Percentiles rank a stretch among this genome's conserved stretches.
phyloP scores from a whole-genome alignment of 2,113 vertebrate species.

The Phoxinus phoxinus region DNA sequence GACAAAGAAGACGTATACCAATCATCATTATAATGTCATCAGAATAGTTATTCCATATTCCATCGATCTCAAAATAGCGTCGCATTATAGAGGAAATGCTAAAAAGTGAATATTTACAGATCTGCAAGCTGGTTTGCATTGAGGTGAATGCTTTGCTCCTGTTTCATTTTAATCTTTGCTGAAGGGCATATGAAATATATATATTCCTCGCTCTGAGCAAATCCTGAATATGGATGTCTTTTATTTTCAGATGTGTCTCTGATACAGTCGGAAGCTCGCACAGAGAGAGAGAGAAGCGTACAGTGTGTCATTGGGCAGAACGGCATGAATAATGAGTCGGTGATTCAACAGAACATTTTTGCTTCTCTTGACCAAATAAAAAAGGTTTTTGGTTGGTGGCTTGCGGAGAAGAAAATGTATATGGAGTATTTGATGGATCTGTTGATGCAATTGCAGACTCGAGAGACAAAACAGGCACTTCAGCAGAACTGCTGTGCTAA shows the following conservation, averaged over 20 bases:
- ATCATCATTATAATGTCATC: background rate
- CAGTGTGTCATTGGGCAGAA: constrained; percentile 1
- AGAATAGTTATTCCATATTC: background rate
- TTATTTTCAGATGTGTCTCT: constrained; percentile 28
- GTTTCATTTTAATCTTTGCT: constrained; percentile 50
- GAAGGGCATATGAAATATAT: constrained; percentile 47
- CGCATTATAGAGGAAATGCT: background rate
- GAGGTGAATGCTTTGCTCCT: constrained; percentile 33
- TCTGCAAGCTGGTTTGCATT: background rate
- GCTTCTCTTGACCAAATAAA: constrained; percentile 46
- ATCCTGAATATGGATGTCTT: constrained; percentile 52
- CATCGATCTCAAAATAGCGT: background rate
- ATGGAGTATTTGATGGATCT: constrained; percentile 19
- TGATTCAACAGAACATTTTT: constrained; percentile 49
- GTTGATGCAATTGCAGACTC: constrained; percentile 31
- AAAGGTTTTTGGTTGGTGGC: constrained; percentile 15
- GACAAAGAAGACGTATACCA: background rate
- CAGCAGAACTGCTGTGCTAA: constrained; percentile 15
- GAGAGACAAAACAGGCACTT: background rate
- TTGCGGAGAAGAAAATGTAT: constrained; percentile 4
- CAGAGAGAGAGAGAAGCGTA: constrained; percentile 7
- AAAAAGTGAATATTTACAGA: background rate
- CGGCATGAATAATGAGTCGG: constrained; percentile 48
- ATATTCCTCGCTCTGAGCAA: constrained; percentile 35
- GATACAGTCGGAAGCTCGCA: constrained; percentile 14